Conservation (phyloP, 2,113 vertebrate genomes). For the Rhizomys pruinosus region DNA sequence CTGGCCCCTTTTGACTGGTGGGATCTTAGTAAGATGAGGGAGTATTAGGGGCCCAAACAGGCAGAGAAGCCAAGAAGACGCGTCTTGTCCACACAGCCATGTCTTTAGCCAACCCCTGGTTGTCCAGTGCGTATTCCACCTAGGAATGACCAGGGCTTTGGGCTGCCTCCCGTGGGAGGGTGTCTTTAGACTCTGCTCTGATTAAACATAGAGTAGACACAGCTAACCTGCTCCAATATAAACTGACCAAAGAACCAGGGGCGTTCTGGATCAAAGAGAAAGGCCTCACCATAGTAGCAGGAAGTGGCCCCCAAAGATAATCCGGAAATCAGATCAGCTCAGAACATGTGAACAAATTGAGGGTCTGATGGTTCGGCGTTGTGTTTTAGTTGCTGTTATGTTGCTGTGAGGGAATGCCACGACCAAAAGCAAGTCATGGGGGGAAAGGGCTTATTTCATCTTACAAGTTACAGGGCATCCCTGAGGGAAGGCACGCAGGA, state of each 20-base stretch:
- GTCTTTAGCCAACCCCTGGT: neutral
- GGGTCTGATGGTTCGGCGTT: neutral
- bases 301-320: neutral
- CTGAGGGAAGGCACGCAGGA: too few relatives aligned
- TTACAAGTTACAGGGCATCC: too few relatives aligned
- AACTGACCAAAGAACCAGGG: neutral
- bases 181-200: neutral
- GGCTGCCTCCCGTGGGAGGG: neutral
- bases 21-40: neutral
- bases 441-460: too few relatives aligned
- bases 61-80: neutral
- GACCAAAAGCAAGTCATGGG: too few relatives aligned
- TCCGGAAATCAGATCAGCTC: neutral
- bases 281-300: neutral
- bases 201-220: neutral
- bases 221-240: neutral
- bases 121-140: too few relatives aligned
- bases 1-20: neutral
- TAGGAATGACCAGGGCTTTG: neutral
- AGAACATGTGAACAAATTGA: neutral
- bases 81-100: neutral
- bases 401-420: too few relatives aligned
- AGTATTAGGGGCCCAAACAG: neutral
- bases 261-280: neutral
- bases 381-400: too few relatives aligned